Percentiles rank a stretch among this genome's conserved stretches.
These are phyloP conservation scores for Xestia sexstrigata DNA, from an alignment of 2,888 invertebrate species.

Conservation along the genomic window DNA sequence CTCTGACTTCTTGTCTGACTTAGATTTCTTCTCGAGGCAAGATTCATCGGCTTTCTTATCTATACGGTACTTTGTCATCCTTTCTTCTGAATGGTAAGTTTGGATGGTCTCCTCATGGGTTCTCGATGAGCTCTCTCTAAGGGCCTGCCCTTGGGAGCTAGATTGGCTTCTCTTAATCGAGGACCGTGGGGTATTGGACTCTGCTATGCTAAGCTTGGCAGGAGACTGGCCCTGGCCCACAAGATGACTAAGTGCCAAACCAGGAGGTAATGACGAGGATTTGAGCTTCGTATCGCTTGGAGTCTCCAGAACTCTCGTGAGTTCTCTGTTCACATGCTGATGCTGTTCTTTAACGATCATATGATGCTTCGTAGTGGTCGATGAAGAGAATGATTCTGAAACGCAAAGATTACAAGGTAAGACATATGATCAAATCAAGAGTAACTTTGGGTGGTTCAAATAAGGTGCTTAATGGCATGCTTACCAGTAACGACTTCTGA, in stretches of 20 bases:
- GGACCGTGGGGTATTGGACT: slow-evolving; percentile 84
- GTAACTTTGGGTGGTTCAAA: background rate
- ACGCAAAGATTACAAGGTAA: slow-evolving; percentile 48
- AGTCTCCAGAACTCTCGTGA: slow-evolving; percentile 83
- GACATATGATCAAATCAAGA: background rate
- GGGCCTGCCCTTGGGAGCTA: slow-evolving; percentile 86
- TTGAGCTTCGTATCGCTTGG: slow-evolving; percentile 90
- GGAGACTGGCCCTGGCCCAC: slow-evolving; percentile 88
- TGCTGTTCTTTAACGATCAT: slow-evolving; percentile 85
- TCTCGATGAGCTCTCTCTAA: slow-evolving; percentile 81
- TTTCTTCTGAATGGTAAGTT: slow-evolving; percentile 81
- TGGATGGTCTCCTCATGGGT: slow-evolving; percentile 72
- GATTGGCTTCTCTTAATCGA: slow-evolving; percentile 89
- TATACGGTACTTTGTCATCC: slow-evolving; percentile 79
- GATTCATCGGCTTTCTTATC: slow-evolving; percentile 87
- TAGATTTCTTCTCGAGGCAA: slow-evolving; percentile 88
- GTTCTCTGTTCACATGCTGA: slow-evolving; percentile 82
- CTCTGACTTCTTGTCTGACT: slow-evolving; percentile 87
- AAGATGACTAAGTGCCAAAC: slow-evolving; percentile 89
- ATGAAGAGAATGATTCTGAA: slow-evolving; percentile 90
- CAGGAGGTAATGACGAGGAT: slow-evolving; percentile 92
- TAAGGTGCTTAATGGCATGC: slow-evolving; percentile 36
- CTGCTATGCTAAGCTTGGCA: slow-evolving; percentile 89
- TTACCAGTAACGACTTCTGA: slow-evolving; percentile 89
- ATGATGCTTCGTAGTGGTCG: slow-evolving; percentile 87